Evolutionary conservation across 2,888 invertebrate species (phyloP), one percentile per base, ranked within the genome.

Genomic region (Sinotaia quadrata): DNA sequence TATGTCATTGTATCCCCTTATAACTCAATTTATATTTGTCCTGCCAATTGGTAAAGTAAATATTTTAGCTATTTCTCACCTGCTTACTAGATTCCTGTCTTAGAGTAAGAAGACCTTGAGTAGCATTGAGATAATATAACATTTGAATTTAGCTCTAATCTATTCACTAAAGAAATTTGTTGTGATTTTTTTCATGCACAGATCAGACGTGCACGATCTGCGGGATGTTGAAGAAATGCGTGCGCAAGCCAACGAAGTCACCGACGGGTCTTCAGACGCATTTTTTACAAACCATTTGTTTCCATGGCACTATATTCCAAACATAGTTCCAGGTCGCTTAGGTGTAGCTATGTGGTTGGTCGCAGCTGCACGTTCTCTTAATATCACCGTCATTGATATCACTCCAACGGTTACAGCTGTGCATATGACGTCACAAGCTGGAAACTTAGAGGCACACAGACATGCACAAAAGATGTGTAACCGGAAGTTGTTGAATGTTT

Each of bases 341-440:
- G 73, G 73, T 10, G 49, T 73, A 15, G 73, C 59, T 5, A 70
- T 70, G 73, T 73, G 73, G 73, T 33, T 70, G 29, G 60, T 70
- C 5, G 62, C 73, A 0, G 68, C 52, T 29, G 67, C 73, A 7
- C 58, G 67, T 10, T 65, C 70, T 7, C 52, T 67, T 44, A 57
- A 60, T 12, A 68, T 65, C 31, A 54, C 69, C 24, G 56, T 70
- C 12, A 60, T 69, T 18, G 73, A 73, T 52, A 31, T 73, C 31
- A 59, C 70, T 5, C 49, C 33, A 29, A 68, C 70, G 1, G 63
- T 67, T 8, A 41, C 34, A 10, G 67, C 66, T 29, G 52, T 73
- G 24, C 73, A 73, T 54, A 67, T 72, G 72, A 73, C 68, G 36
- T 52, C 68, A 24, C n/a, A 37, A 4, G 41, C 33, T 4, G 73